These are phyloP conservation scores for Carassius gibelio DNA, from an alignment of 2,113 vertebrate genomes.

Conservation along the genomic window DNA sequence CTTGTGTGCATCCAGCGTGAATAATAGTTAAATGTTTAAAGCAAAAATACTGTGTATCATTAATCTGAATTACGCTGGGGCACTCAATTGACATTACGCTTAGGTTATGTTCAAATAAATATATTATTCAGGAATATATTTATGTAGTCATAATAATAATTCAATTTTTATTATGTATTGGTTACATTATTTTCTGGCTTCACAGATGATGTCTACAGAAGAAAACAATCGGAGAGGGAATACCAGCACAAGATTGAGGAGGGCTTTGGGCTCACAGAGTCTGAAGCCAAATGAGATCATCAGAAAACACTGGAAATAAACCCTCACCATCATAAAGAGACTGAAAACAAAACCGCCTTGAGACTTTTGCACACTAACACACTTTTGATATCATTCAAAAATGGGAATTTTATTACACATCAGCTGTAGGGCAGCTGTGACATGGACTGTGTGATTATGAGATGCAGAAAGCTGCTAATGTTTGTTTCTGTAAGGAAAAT, in stretches of 20 bases:
- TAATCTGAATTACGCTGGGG: neutral
- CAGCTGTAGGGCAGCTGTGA: neutral
- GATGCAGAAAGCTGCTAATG: neutral
- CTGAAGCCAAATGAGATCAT: slow-evolving; percentile 67
- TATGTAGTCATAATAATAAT: neutral
- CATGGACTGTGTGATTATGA: neutral
- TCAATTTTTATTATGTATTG: neutral
- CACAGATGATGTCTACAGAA: slow-evolving; percentile 95
- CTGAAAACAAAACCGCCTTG: neutral
- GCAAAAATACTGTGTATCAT: neutral
- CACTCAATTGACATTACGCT: neutral
- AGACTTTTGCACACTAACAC: neutral
- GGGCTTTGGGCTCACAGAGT: slow-evolving; percentile 56
- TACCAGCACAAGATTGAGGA: slow-evolving; percentile 78
- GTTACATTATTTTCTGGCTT: slow-evolving; percentile 47
- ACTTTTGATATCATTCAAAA: neutral
- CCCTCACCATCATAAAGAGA: neutral
- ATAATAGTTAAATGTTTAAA: neutral
- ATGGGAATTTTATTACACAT: neutral
- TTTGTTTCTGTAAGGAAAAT: neutral
- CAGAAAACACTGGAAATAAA: neutral
- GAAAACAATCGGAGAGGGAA: slow-evolving; percentile 86
- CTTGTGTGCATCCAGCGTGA: no score
- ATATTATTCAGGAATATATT: neutral
- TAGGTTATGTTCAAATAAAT: neutral